phyloP scores from a whole-genome alignment of 2,888 invertebrate species.

The Heliconius ismenius region DNA sequence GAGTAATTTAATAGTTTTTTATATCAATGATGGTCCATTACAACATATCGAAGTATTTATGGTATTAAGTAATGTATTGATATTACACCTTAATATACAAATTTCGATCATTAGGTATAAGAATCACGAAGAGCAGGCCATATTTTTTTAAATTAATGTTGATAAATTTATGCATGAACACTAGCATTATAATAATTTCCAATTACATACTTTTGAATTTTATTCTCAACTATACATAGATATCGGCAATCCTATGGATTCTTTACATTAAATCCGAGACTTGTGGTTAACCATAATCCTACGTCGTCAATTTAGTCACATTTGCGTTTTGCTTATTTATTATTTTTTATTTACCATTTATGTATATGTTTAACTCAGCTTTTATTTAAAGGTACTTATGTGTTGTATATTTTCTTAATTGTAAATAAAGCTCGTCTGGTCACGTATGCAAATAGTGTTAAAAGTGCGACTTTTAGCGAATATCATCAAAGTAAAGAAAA shows the following conservation, averaged over 20 bases:
- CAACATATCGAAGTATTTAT: background rate
- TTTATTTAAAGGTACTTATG: background rate
- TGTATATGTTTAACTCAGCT: background rate
- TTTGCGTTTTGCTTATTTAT: background rate
- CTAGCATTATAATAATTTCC: background rate
- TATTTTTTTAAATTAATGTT: background rate
- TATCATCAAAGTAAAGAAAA: background rate
- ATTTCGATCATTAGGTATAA: background rate
- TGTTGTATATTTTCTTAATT: background rate
- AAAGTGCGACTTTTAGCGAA: slow-evolving; percentile 6
- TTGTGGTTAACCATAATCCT: slow-evolving; percentile 47
- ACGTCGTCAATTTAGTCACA: slow-evolving; percentile 25
- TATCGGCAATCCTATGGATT: background rate
- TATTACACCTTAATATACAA: too few relatives aligned
- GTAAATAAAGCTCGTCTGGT: background rate
- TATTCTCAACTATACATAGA: background rate
- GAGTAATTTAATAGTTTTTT: background rate
- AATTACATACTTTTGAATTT: background rate
- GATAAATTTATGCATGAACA: background rate
- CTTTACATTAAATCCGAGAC: slow-evolving; percentile 40
- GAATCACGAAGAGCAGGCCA: background rate
- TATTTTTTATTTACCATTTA: background rate
- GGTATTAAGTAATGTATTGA: too few relatives aligned
- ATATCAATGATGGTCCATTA: background rate
- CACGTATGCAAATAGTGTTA: slow-evolving; percentile 7